These are phyloP conservation scores for Bucorvus abyssinicus DNA, from an alignment of 2,797 vertebrate genomes.

Conservation along the genomic window DNA sequence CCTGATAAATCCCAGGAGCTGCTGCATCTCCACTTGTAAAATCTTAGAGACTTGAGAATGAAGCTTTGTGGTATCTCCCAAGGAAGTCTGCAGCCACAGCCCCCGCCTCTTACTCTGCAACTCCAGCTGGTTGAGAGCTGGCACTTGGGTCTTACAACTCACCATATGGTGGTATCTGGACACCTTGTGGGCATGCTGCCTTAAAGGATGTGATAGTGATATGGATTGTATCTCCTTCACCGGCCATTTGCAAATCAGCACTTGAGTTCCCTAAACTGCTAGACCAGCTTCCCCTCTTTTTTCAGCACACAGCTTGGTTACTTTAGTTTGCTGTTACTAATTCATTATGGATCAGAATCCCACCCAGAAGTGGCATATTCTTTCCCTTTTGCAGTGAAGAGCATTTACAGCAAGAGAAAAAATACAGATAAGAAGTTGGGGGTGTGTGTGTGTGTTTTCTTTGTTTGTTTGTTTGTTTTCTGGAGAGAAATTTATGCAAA, in stretches of 20 bases:
- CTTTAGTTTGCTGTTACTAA: background rate
- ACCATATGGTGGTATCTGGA: accelerated
- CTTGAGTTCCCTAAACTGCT: background rate
- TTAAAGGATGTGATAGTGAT: background rate
- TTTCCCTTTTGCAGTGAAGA: background rate
- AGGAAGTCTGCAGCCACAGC: background rate
- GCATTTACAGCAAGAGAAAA: background rate
- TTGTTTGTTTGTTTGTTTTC: background rate
- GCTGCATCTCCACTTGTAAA: background rate
- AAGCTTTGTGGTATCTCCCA: background rate
- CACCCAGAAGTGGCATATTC: background rate
- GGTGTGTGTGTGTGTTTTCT: too few species aligned
- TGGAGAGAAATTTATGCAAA: background rate
- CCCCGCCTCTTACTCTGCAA: accelerated
- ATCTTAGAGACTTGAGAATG: background rate
- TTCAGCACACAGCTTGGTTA: background rate
- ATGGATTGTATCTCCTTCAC: background rate
- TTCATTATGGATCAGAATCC: background rate
- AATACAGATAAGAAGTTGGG: background rate
- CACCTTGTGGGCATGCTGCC: background rate
- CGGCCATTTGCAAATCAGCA: background rate
- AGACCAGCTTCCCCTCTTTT: background rate
- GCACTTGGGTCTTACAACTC: background rate
- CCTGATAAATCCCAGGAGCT: background rate
- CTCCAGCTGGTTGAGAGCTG: background rate